These are phyloP conservation scores for Tetragonula clypearis DNA, from an alignment of 1,140 invertebrate genomes.

Conservation along the genomic window DNA sequence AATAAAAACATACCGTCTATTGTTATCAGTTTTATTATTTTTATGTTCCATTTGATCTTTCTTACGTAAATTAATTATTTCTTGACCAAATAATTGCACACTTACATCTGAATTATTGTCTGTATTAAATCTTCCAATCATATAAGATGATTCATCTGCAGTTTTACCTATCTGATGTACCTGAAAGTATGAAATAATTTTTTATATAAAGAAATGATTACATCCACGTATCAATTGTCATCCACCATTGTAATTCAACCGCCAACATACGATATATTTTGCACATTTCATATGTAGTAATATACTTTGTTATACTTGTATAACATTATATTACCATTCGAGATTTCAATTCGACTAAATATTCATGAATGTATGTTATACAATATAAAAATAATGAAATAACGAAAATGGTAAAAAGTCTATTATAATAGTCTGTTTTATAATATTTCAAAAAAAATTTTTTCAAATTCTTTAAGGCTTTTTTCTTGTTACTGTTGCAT, in stretches of 20 bases:
- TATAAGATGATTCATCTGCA: constrained; percentile 92
- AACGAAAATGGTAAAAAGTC: no score
- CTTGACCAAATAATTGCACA: constrained; percentile 87
- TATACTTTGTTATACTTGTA: no score
- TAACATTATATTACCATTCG: no score
- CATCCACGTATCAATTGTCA: background rate
- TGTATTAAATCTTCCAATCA: constrained; percentile 90
- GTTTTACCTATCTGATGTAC: constrained; percentile 87
- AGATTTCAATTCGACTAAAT: background rate
- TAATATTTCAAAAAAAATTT: no score
- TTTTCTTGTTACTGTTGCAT: no score
- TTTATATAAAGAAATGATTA: background rate
- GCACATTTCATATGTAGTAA: no score
- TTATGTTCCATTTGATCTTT: constrained; percentile 78
- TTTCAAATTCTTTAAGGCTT: no score
- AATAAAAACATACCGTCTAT: constrained; percentile 73
- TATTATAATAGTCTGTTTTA: no score
- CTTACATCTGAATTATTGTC: constrained; percentile 89
- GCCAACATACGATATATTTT: background rate
- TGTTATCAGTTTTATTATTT: constrained; percentile 78
- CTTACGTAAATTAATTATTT: constrained; percentile 85
- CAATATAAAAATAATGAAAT: no score
- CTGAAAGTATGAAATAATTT: constrained; percentile 57
- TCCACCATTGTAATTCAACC: no score
- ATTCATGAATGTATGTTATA: no score